phyloP scores from a whole-genome alignment of 2,113 vertebrate genomes.

The Apistogramma diplotaenia region DNA sequence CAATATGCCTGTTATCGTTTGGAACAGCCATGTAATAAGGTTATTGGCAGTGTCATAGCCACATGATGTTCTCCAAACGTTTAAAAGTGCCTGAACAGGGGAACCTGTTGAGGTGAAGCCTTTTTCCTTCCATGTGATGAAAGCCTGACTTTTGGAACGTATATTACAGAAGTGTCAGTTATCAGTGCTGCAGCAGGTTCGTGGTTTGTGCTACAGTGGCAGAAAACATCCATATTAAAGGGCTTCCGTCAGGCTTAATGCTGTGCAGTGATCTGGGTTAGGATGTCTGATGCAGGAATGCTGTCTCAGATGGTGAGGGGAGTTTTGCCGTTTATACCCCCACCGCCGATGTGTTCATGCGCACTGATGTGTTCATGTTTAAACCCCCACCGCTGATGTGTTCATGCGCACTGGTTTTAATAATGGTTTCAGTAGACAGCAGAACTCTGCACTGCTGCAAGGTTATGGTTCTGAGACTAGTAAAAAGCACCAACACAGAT shows the following conservation, averaged over 20 bases:
- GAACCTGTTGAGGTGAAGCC: constrained; percentile 45
- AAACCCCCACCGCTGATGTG: too few relatives aligned
- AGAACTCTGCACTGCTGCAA: constrained; percentile 26
- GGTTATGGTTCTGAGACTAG: constrained; percentile 21
- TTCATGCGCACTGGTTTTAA: constrained; percentile 58
- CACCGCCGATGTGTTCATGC: constrained; percentile 41
- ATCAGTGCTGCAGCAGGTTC: constrained; percentile 35
- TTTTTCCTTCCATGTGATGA: constrained; percentile 7
- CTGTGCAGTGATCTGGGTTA: constrained; percentile 75
- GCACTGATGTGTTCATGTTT: too few relatives aligned
- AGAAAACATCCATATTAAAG: constrained; percentile 74
- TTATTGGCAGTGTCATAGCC: constrained; percentile 2
- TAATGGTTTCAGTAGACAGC: constrained; percentile 61
- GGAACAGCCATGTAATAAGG: constrained; percentile 2
- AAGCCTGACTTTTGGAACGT: constrained; percentile 51
- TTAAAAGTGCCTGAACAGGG: not conserved
- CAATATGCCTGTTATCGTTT: not conserved
- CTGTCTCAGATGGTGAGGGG: constrained; percentile 63
- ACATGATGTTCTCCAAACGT: constrained; percentile 3
- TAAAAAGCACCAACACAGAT: constrained; percentile 7
- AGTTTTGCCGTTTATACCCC: constrained; percentile 47
- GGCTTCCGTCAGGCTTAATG: constrained; percentile 68
- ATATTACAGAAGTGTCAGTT: constrained; percentile 46
- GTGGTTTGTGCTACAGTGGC: constrained; percentile 57
- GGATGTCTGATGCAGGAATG: constrained; percentile 66